Evolutionary conservation across 2,888 invertebrate genomes (phyloP).

Genomic region (Branchipolynoe longqiensis): DNA sequence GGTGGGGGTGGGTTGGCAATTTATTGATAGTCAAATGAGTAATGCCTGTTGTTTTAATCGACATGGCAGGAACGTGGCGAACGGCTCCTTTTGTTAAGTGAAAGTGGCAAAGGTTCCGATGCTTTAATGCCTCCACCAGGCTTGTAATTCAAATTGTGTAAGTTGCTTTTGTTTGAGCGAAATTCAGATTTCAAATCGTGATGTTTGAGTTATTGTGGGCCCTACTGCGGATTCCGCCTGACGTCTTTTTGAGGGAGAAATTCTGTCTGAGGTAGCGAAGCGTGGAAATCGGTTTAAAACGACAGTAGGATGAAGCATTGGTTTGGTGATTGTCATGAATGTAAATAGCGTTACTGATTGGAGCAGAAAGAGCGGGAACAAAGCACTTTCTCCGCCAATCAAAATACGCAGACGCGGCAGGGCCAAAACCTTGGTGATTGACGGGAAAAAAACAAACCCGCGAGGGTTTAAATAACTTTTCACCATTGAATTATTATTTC

Average conservation of each 20-base stretch:
- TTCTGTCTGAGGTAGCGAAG: not conserved
- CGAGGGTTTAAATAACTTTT: not conserved
- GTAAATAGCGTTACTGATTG: not conserved
- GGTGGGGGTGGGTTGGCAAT: too few relatives aligned
- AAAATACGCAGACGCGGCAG: not conserved
- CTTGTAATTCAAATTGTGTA: constrained; percentile 27
- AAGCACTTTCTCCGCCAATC: not conserved
- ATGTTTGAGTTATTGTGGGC: constrained; percentile 47
- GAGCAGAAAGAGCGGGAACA: not conserved
- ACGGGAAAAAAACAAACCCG: too few relatives aligned
- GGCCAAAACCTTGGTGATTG: not conserved
- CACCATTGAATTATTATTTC: not conserved
- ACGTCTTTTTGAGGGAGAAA: not conserved
- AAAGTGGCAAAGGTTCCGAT: constrained; percentile 13
- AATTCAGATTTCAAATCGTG: constrained; percentile 37
- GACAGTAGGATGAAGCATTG: not conserved
- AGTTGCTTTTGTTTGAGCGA: constrained; percentile 32
- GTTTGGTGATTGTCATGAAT: not conserved
- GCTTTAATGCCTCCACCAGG: constrained; percentile 31
- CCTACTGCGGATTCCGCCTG: constrained; percentile 1
- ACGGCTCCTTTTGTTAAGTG: constrained; percentile 7
- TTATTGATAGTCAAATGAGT: constrained; percentile 6
- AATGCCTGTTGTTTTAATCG: constrained; percentile 14
- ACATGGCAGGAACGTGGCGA: constrained; percentile 11
- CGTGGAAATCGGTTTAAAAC: constrained; percentile 32